Evolutionary conservation across 2,888 invertebrate species (phyloP).

Genomic region (Operophtera brumata): DNA sequence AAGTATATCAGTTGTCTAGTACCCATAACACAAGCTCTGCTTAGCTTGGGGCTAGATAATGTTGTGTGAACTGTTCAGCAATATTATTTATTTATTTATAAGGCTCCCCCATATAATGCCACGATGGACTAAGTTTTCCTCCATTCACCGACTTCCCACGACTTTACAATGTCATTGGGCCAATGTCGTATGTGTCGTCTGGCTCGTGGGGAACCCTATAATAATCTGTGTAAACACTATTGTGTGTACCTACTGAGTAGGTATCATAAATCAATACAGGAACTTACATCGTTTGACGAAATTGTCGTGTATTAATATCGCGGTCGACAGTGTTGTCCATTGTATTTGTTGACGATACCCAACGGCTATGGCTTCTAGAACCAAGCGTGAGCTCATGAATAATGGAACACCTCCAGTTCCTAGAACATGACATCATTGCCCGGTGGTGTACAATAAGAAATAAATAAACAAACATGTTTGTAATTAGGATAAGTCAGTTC

Average conservation of each 20-base stretch:
- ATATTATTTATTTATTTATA: no score
- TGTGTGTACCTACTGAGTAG: neutral
- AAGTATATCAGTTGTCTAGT: no score
- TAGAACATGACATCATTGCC: conserved; percentile 35
- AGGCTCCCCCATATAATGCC: no score
- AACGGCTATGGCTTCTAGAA: conserved; percentile 25
- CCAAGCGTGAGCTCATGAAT: conserved; percentile 37
- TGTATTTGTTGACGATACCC: conserved; percentile 36
- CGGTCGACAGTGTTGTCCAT: conserved; percentile 7
- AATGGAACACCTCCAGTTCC: conserved; percentile 38
- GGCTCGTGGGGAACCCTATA: no score
- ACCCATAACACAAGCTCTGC: no score
- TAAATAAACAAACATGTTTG: conserved; percentile 20
- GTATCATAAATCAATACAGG: neutral
- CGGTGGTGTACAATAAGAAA: conserved; percentile 22
- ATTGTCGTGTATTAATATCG: neutral
- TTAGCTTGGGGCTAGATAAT: no score
- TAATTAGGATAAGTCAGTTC: conserved; percentile 13
- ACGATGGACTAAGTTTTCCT: no score
- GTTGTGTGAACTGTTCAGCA: no score
- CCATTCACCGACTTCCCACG: no score
- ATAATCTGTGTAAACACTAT: no score
- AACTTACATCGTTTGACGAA: neutral
- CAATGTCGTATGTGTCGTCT: no score
- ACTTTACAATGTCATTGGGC: no score